Evolutionary conservation across 2,797 vertebrate species (phyloP), one percentile per base, ranked within the genome.

Genomic region (Diceros bicornis): DNA sequence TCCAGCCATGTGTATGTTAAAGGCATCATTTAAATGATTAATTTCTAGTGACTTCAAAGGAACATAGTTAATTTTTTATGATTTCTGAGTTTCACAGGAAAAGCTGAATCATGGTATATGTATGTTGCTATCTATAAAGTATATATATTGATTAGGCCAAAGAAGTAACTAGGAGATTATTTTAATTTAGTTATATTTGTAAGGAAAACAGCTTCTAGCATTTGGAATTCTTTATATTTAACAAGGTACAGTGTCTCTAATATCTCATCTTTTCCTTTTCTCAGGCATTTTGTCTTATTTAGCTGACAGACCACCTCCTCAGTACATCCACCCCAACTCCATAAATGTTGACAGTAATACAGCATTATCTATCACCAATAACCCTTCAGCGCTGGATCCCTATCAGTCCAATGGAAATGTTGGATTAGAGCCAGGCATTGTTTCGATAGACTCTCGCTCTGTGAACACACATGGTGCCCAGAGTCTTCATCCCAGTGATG

Each of bases 201-300:
- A 62, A 94, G 86, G 27, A 74, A 91, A 91, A 68, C 29, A 37
- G 21, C 6, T 95, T 74, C 59, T 90, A 64, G 10, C 13, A 27
- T n/a, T 89, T 96, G 55, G 37, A 84, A 74, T 91, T 96, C 25
- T 68, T 81, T 69, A 6, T 90, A 11, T 88, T 85, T 94, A 78
- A 27, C 13, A 47, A 2, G 72, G 37, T 90, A 71, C 77, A 47
- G 74, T 57, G 17, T 44, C 29, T 21, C 91, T 97, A 25, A 57
- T 91, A 57, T 89, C 66, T 97, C 44, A 13, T 84, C 21, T 74
- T 97, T 94, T 94, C 37, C 16, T 97, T 96, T 96, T 89, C 77
- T 27, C 92, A 99, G 99, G 99, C 97, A 99, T 99, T 98, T 98
- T 99, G 96, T 99, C 99, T 75, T 99, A 99, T 94, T 98, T 99